Evolutionary conservation across 2,888 invertebrate genomes (phyloP), one percentile per base, ranked within the genome.

Genomic region (Melikaiella ostensackeni): DNA sequence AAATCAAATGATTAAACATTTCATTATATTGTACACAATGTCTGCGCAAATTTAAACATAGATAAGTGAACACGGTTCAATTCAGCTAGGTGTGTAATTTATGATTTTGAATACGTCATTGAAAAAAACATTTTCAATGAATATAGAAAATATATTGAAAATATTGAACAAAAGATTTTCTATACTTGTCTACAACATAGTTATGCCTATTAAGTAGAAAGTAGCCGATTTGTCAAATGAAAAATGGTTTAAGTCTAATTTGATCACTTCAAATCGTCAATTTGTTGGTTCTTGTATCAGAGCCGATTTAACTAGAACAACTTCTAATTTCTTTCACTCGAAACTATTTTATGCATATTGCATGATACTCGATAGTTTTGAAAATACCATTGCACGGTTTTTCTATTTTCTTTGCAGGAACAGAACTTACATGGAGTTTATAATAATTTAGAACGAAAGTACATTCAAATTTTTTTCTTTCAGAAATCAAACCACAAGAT

Each of bases 401-500:
- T 30, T 42, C n/a, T 63, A 46, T 66, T 46, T 42, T 77, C 9
- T 57, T 57, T 61, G 16, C 42, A 57, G 64, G 50, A 38, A 38
- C 3, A 38, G 13, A 11, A 70, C n/a, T 27, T 13, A n/a, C 4
- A 62, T 75, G 38, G 27, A 33, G 33, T 46, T 30, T 57, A n/a
- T 27, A 38, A 63, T 35, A 46, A 16, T 16, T 42, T 50, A 35
- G 24, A 75, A 27, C 61, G 30, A 74, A 62, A 64, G 66, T 76
- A 13, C 50, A 62, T 77, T 76, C 30, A 73, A 59, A 27, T 30
- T 21, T 77, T 13, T 77, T 42, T 61, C 62, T 70, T 61, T 62
- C 70, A 59, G 61, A 74, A 57, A 74, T 16, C 30, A 61, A 73
- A 11, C 7, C 50, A 57, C 66, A 66, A 66, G 30, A 66, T n/a